Conservation (phyloP, 2,888 invertebrate species). For the Bimastos eiseni region DNA sequence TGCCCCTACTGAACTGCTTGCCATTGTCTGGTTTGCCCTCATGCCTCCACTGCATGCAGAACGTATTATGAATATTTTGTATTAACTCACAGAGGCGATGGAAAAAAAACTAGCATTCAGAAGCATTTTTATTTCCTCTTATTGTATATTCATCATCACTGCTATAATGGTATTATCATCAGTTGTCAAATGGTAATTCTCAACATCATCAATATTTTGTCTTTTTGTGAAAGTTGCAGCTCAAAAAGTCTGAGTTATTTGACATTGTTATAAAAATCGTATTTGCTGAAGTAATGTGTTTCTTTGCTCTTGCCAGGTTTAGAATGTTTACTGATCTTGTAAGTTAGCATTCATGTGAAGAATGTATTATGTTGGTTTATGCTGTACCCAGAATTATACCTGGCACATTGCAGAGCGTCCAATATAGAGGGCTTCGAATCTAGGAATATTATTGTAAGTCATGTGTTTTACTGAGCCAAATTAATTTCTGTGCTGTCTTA, state of each 20-base stretch:
- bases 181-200: neutral
- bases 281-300: neutral
- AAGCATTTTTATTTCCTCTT: neutral
- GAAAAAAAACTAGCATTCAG: neutral
- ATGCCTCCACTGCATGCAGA: neutral
- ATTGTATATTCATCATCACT: no score
- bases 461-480: neutral
- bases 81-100: neutral
- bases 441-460: neutral
- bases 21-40: neutral
- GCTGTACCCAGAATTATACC: neutral
- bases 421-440: neutral
- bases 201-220: neutral
- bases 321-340: neutral
- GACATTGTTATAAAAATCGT: no score
- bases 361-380: neutral
- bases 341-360: neutral
- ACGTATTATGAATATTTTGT: neutral
- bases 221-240: neutral
- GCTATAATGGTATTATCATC: no score
- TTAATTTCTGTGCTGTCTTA: neutral
- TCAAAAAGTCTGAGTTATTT: neutral
- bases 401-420: neutral
- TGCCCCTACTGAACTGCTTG: neutral
- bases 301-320: neutral